A percentile compares a stretch with the other conserved stretches of the same genome.
Evolutionary conservation across 1,140 invertebrate species (phyloP).

Genomic region (Solenopsis invicta): DNA sequence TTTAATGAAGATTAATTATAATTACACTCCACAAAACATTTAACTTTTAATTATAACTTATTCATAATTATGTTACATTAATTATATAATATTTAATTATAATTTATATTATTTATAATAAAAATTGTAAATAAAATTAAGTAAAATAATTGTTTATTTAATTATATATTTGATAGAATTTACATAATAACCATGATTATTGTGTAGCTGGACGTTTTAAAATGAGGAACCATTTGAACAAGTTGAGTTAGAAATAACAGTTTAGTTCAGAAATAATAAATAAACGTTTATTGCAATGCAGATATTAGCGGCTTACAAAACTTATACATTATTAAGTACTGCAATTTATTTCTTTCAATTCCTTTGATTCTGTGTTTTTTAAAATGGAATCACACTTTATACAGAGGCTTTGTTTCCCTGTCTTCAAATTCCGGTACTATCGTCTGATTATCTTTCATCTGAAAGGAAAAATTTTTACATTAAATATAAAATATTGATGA

Average conservation of each 20-base stretch:
- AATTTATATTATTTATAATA: too few species aligned
- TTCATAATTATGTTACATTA: too few species aligned
- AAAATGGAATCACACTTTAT: slow-evolving; percentile 72
- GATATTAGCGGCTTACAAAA: slow-evolving; percentile 32
- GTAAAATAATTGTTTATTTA: too few species aligned
- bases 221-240: background rate
- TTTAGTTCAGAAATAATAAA: slow-evolving; percentile 15
- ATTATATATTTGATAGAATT: background rate
- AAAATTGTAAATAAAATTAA: too few species aligned
- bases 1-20: background rate
- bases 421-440: slow-evolving; percentile 51
- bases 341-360: slow-evolving; percentile 24
- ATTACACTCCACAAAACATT: background rate
- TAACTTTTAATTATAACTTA: background rate
- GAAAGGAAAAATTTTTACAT: slow-evolving; percentile 60
- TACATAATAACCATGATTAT: background rate
- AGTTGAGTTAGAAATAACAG: background rate
- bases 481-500: background rate
- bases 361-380: background rate
- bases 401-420: slow-evolving; percentile 70
- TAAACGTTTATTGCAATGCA: slow-evolving; percentile 44
- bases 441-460: slow-evolving; percentile 77
- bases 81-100: too few species aligned
- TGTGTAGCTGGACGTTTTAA: background rate
- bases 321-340: slow-evolving; percentile 35